These are phyloP conservation scores for Cylindroiulus punctatus DNA, from an alignment of 2,888 invertebrate species.

Conservation along the genomic window DNA sequence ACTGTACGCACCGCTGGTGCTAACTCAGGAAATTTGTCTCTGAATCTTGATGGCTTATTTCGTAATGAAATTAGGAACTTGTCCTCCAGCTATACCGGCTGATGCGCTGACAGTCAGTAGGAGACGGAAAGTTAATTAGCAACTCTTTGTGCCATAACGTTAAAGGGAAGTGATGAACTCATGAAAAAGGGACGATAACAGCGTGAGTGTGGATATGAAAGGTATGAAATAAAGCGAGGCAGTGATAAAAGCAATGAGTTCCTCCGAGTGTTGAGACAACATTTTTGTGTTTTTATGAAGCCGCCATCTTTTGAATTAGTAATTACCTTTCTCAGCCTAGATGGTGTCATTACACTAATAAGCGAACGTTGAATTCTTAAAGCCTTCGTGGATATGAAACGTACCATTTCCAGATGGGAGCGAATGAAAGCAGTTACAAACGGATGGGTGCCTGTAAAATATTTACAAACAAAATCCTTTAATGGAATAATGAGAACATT, in stretches of 20 bases:
- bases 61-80: conserved; percentile 17
- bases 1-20: no score
- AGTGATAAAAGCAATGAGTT: background rate
- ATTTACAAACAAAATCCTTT: no score
- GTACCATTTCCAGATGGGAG: no score
- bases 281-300: background rate
- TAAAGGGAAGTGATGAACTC: background rate
- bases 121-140: background rate
- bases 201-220: background rate
- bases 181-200: background rate
- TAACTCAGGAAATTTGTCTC: background rate
- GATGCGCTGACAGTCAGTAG: background rate
- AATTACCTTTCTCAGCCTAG: no score
- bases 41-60: background rate
- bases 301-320: background rate
- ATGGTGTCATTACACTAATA: no score
- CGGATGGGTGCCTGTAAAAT: no score
- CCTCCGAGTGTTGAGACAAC: background rate
- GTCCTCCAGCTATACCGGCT: background rate
- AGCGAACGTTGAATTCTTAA: no score
- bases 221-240: background rate
- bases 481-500: no score
- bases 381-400: no score
- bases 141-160: background rate
- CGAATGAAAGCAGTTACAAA: no score